These are phyloP conservation scores for Phortica magna DNA, from an alignment of 2,888 invertebrate species.

Conservation along the genomic window DNA sequence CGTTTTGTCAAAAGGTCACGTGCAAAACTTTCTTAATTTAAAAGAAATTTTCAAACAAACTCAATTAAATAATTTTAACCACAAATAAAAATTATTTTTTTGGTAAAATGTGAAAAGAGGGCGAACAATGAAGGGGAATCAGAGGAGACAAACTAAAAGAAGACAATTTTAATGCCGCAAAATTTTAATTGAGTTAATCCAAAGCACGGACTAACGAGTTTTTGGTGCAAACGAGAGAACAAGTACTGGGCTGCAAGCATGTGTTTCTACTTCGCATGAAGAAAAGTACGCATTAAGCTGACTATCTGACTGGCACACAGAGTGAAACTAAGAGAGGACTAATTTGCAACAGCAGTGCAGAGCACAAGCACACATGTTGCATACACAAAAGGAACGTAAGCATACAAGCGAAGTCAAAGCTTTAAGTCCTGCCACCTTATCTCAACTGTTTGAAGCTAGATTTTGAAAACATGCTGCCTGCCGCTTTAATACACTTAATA, in stretches of 20 bases:
- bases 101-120: constrained; percentile 1
- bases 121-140: neutral
- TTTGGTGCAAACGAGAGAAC: constrained; percentile 40
- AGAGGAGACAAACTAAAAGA: constrained; percentile 9
- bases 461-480: constrained; percentile 9
- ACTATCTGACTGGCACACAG: neutral
- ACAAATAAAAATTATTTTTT: constrained; percentile 60
- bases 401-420: no score
- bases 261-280: neutral
- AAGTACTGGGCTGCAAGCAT: constrained; percentile 13
- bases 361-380: constrained; percentile 29
- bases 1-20: constrained; percentile 57
- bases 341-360: constrained; percentile 16
- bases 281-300: neutral
- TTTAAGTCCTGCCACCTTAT: neutral
- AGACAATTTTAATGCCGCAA: constrained; percentile 64
- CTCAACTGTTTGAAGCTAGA: neutral
- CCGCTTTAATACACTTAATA: constrained; percentile 14
- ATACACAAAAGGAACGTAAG: neutral
- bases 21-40: constrained; percentile 69
- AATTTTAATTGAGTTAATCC: constrained; percentile 70
- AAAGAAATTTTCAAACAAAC: constrained; percentile 71
- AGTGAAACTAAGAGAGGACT: neutral
- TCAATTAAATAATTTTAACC: constrained; percentile 69
- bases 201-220: constrained; percentile 70